Conservation (phyloP, 2,113 vertebrate genomes). For the Australoheros scitulus region DNA sequence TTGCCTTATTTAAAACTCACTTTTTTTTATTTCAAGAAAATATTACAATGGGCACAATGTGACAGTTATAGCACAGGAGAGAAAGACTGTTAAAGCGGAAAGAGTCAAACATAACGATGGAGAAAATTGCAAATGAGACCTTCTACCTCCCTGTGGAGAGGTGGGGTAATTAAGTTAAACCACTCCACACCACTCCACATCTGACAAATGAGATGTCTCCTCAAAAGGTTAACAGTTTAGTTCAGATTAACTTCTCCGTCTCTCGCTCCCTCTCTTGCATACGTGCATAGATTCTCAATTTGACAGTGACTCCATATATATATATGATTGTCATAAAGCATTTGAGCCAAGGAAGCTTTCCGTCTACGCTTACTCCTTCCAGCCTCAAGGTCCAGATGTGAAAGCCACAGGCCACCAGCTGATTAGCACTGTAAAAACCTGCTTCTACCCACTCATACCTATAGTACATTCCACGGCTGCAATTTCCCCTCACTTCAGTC, state of each 20-base stretch:
- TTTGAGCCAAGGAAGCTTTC: slow-evolving; percentile 32
- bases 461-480: slow-evolving; percentile 41
- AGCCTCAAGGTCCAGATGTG: slow-evolving; percentile 44
- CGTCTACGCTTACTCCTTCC: slow-evolving; percentile 44
- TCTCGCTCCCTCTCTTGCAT: neutral
- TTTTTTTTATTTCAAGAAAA: neutral
- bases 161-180: slow-evolving; percentile 59
- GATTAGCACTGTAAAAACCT: slow-evolving; percentile 54
- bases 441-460: slow-evolving; percentile 44
- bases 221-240: slow-evolving; percentile 52
- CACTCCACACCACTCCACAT: slow-evolving; percentile 42
- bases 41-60: neutral
- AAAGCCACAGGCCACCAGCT: slow-evolving; percentile 44
- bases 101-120: slow-evolving; percentile 17
- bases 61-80: neutral
- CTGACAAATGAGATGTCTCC: slow-evolving; percentile 57
- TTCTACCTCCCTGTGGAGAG: slow-evolving; percentile 42
- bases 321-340: neutral
- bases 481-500: slow-evolving; percentile 39
- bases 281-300: neutral
- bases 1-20: neutral
- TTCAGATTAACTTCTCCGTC: slow-evolving; percentile 31
- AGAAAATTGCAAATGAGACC: slow-evolving; percentile 61
- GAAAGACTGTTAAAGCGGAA: neutral
- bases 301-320: neutral